Evolutionary conservation across 2,797 vertebrate genomes (phyloP).

Genomic region (Galagoides demidoff): DNA sequence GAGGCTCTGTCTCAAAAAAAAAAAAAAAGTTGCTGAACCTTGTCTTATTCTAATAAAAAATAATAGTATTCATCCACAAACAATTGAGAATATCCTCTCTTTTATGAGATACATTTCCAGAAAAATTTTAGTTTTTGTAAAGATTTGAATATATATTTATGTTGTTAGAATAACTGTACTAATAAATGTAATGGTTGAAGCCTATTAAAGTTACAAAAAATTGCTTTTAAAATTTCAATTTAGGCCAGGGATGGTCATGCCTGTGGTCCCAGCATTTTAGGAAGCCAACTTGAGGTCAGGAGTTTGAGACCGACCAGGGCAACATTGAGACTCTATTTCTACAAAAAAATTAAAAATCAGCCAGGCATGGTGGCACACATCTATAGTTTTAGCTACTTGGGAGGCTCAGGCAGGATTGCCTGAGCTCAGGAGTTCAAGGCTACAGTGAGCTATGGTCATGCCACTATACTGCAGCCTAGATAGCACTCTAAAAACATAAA

Average conservation of each 20-base stretch:
- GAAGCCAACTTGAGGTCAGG: background rate
- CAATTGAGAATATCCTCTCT: background rate
- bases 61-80: slow-evolving; percentile 4
- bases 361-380: background rate
- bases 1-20: too few species aligned
- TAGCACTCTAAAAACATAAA: background rate
- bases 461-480: background rate
- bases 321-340: background rate
- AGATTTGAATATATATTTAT: background rate
- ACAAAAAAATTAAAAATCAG: background rate
- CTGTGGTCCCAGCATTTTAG: background rate
- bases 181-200: slow-evolving; percentile 1
- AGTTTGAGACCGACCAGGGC: background rate
- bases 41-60: slow-evolving; percentile 30
- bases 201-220: slow-evolving; percentile 32
- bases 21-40: background rate
- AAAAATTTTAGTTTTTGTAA: slow-evolving; percentile 43
- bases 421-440: background rate
- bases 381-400: background rate
- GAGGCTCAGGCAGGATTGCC: background rate
- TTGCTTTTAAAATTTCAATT: background rate
- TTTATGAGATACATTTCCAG: slow-evolving; percentile 2
- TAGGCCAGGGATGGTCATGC: background rate
- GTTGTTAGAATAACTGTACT: slow-evolving; percentile 40
- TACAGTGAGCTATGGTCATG: background rate